A percentile compares a stretch with the other conserved stretches of the same genome.
Conservation (phyloP, 1,140 invertebrate genomes). For the Euura lappo region DNA sequence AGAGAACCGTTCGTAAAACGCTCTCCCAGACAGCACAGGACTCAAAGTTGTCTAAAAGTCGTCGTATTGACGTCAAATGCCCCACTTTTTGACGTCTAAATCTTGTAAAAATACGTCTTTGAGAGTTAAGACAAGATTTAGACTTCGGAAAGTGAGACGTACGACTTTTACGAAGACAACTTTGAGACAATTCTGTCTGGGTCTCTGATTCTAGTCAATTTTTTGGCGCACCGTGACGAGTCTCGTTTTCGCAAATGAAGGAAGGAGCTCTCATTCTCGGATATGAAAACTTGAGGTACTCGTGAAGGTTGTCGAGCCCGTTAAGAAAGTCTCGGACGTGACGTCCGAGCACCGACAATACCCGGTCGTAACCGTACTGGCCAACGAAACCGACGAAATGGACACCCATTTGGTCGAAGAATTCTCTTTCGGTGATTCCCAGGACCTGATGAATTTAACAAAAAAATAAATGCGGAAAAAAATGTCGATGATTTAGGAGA, state of each 20-base stretch:
- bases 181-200: too few relatives aligned
- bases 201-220: too few relatives aligned
- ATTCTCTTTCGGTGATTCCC: slow-evolving; percentile 82
- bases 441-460: slow-evolving; percentile 68
- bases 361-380: slow-evolving; percentile 94
- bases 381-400: slow-evolving; percentile 90
- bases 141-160: neutral
- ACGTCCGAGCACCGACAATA: slow-evolving; percentile 86
- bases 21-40: too few relatives aligned
- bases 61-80: too few relatives aligned
- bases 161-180: slow-evolving; percentile 8
- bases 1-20: slow-evolving; percentile 22
- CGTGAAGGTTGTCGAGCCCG: slow-evolving; percentile 95
- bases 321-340: slow-evolving; percentile 96
- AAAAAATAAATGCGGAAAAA: too few relatives aligned
- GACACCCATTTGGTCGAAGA: slow-evolving; percentile 90
- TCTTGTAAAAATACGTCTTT: too few relatives aligned
- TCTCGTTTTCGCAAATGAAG: slow-evolving; percentile 96
- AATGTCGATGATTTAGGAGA: too few relatives aligned
- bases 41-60: too few relatives aligned
- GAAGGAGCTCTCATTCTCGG: slow-evolving; percentile 91
- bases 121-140: too few relatives aligned
- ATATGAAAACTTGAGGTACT: slow-evolving; percentile 97
- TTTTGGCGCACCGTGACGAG: slow-evolving; percentile 64
- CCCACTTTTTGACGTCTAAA: too few relatives aligned